phyloP scores from a whole-genome alignment of 2,888 invertebrate genomes.

The Cheilosia scutellata region DNA sequence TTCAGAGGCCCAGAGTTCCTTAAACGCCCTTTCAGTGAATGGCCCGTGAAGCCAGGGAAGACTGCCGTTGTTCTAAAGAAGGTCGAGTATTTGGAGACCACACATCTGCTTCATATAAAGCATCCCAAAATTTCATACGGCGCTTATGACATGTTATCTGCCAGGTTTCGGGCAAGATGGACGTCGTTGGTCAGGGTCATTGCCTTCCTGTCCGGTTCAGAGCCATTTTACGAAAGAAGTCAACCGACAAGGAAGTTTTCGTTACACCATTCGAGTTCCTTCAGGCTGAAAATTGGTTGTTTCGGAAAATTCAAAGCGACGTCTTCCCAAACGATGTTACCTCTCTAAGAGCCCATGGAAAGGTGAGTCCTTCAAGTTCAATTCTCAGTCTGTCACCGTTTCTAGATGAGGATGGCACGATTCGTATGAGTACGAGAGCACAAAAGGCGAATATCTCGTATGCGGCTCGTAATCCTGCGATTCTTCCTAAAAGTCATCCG shows the following conservation, averaged over 20 bases:
- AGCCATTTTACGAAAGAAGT: neutral
- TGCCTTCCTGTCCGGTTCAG: neutral
- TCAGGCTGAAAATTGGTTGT: slow-evolving; percentile 3
- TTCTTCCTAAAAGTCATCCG: neutral
- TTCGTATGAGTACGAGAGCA: slow-evolving; percentile 4
- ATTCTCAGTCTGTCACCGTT: slow-evolving; percentile 4
- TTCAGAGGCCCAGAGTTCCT: slow-evolving; percentile 34
- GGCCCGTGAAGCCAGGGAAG: slow-evolving; percentile 9
- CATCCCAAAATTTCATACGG: neutral
- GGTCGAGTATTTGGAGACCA: neutral
- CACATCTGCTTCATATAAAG: neutral
- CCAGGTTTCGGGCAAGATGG: neutral
- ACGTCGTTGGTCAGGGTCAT: slow-evolving; percentile 6
- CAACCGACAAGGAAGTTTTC: neutral
- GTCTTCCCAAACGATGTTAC: neutral
- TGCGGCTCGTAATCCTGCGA: neutral
- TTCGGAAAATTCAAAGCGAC: slow-evolving; percentile 1
- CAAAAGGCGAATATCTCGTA: too few species aligned
- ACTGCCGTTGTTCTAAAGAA: neutral
- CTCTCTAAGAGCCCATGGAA: neutral
- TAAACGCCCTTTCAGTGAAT: neutral
- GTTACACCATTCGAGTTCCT: neutral
- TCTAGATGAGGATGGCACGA: neutral
- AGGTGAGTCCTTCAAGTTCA: neutral
- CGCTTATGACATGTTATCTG: neutral